Evolutionary conservation across 2,888 invertebrate species (phyloP), one percentile per base, ranked within the genome.

Genomic region (Belgica antarctica): DNA sequence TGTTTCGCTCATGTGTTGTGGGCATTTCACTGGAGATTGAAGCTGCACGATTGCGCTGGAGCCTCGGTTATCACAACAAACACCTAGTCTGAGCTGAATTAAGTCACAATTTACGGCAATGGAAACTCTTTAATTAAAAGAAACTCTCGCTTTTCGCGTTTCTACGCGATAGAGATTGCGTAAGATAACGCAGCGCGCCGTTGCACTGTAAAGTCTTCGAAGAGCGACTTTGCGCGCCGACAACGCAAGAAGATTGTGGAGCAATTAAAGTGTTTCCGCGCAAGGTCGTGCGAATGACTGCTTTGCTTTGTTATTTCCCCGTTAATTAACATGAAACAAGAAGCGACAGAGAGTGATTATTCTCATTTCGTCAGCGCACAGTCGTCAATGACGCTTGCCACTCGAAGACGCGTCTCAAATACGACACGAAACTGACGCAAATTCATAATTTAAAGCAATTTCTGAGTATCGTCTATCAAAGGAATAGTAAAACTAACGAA

Each of bases 251-350:
- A 59, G 19, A 24, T 19, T 27, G 25, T 19, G 25, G 12, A 25
- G 27, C 10, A 59, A 59, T 59, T 59, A 27, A 25, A 59, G 25
- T 59, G 25, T 59, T 59, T 59, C n/a, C 12, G 59, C 27, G 59
- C 59, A 59, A 59, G 59, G 59, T 24, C 59, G 27, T 59, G 59
- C 3, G 59, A 59, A 59, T 24, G 61, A n/a, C 8, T 17, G 2
- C 25, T 8, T 47, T 7, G n/a, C 4, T 57, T 57, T 57, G 1
- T 24, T 57, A 57, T 24, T 57, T 57, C 24, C 22, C 5, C 25
- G 57, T 57, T 24, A 25, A 12, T 12, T 12, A 41, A 41, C 41
- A 41, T 3, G 41, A 41, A 41, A 41, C n/a, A 41, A 10, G 41
- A 41, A 41, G 10, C 41, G 10, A 41, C 3, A 41, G 12, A 41